Conservation (phyloP, 2,797 vertebrate species). For the Psittacula derbiana region DNA sequence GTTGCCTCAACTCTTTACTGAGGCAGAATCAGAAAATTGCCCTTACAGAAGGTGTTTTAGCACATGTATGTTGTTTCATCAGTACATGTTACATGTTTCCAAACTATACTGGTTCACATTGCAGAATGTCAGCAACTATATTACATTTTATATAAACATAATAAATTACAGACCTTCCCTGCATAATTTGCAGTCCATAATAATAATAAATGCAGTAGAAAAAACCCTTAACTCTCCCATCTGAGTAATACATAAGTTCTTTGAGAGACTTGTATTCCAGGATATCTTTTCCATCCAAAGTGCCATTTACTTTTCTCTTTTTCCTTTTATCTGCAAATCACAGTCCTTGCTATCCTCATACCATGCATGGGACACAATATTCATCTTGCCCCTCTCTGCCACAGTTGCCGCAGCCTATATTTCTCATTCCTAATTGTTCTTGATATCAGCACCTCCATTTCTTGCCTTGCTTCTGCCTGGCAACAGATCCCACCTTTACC, state of each 20-base stretch:
- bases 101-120: not conserved
- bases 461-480: not conserved
- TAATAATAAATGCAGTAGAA: not conserved
- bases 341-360: not conserved
- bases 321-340: not conserved
- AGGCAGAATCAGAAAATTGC: not conserved
- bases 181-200: not conserved
- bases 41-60: not conserved
- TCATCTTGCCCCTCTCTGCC: not conserved
- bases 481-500: not conserved
- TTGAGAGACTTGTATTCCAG: not conserved
- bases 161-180: not conserved
- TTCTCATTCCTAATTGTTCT: not conserved
- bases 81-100: not conserved
- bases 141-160: not conserved
- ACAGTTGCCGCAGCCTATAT: not conserved
- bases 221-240: fast-evolving
- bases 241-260: not conserved
- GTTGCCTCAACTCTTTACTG: not conserved
- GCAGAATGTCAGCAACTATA: not conserved
- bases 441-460: not conserved
- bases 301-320: not conserved
- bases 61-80: not conserved
- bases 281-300: not conserved
- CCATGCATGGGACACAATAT: not conserved